Evolutionary conservation across 2,113 vertebrate species (phyloP).

Genomic region (Copsychus sechellarum): DNA sequence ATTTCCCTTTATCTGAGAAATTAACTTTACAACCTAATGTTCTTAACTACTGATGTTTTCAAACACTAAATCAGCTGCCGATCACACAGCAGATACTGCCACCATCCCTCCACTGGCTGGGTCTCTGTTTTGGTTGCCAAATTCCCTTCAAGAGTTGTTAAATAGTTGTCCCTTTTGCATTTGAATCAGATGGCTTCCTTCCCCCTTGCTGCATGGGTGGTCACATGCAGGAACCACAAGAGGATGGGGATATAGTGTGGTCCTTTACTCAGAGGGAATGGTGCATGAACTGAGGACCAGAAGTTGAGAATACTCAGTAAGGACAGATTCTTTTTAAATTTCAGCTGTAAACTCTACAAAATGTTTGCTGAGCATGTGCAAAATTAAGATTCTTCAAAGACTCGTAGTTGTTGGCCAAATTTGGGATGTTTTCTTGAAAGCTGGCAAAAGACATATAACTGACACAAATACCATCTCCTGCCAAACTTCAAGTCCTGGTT

Average conservation of each 20-base stretch:
- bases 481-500: conserved; percentile 29
- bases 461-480: conserved; percentile 41
- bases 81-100: background rate
- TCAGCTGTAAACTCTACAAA: background rate
- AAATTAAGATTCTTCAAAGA: conserved; percentile 41
- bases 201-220: background rate
- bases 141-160: background rate
- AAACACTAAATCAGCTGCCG: background rate
- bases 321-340: background rate
- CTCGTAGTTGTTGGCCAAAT: conserved; percentile 31
- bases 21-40: conserved; percentile 16
- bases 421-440: conserved; percentile 59
- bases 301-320: background rate
- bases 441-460: conserved; percentile 20
- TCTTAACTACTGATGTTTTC: background rate
- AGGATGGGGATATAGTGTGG: background rate
- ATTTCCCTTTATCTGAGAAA: background rate
- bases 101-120: background rate
- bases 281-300: background rate
- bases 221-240: background rate
- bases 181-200: background rate
- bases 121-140: background rate
- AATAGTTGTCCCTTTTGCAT: background rate
- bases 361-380: background rate
- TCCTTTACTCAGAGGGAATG: background rate